Evolutionary conservation across 2,113 vertebrate genomes (phyloP).

Genomic region (Thalassarche chlororhynchos): DNA sequence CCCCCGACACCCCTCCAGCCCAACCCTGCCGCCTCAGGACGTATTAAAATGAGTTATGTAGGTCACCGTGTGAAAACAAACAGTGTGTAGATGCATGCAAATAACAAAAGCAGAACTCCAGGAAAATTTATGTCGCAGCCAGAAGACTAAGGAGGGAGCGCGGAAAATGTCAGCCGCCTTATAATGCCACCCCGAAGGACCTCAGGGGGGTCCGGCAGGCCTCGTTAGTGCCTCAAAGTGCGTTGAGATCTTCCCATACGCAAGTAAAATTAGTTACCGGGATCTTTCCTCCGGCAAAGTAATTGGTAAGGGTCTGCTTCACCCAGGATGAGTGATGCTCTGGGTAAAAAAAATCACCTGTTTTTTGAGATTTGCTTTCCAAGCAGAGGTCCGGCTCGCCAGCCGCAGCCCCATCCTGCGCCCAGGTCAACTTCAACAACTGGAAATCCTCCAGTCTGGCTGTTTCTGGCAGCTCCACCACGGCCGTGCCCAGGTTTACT

Average conservation of each 20-base stretch:
- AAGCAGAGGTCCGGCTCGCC: background rate
- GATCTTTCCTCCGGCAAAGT: background rate
- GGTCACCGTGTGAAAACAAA: slow-evolving; percentile 7
- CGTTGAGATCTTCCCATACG: background rate
- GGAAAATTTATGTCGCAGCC: background rate
- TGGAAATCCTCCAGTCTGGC: background rate
- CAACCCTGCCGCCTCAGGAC: background rate
- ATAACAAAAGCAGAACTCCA: background rate
- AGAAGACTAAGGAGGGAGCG: background rate
- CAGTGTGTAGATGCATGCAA: background rate
- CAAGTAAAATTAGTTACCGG: background rate
- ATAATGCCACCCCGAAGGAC: background rate
- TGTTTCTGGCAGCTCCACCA: background rate
- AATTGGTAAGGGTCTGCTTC: background rate
- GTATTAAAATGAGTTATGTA: slow-evolving; percentile 14
- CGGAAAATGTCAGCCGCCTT: slow-evolving; percentile 8
- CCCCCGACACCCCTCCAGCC: background rate
- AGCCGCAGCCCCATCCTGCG: background rate
- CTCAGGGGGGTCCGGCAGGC: background rate
- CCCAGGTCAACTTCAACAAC: background rate
- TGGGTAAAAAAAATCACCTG: background rate
- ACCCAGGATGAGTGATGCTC: background rate
- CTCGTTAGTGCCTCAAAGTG: background rate
- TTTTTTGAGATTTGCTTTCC: background rate
- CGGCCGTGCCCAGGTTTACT: background rate